Conservation (phyloP, 2,797 vertebrate species). For the Syngnathus rostellatus region DNA sequence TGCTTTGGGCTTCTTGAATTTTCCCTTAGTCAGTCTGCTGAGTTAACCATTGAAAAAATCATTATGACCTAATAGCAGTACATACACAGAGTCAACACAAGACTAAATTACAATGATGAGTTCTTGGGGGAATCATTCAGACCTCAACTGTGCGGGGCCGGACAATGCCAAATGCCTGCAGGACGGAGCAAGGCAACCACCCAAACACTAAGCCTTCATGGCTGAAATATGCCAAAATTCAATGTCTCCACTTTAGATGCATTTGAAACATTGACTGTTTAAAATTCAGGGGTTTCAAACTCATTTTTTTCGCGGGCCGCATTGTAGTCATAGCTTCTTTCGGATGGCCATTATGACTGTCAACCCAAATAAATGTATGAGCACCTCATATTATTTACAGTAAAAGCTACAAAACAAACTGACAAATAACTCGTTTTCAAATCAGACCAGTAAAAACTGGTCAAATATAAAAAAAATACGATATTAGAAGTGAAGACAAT, state of each 20-base stretch:
- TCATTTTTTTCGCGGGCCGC: too few relatives aligned
- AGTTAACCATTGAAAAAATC: neutral
- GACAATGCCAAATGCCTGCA: slow-evolving; percentile 38
- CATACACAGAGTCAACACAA: neutral
- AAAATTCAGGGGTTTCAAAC: too few relatives aligned
- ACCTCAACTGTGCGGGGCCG: slow-evolving; percentile 22
- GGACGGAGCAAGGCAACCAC: slow-evolving; percentile 17
- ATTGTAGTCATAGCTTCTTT: too few relatives aligned
- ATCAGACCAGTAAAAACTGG: too few relatives aligned
- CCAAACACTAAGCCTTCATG: neutral
- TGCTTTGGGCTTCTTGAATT: neutral
- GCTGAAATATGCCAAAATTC: slow-evolving; percentile 22
- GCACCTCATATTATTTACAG: too few relatives aligned
- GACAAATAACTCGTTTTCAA: too few relatives aligned
- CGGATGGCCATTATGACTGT: too few relatives aligned
- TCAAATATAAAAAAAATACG: too few relatives aligned
- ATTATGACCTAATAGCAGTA: neutral
- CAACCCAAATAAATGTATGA: too few relatives aligned
- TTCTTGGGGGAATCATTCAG: slow-evolving; percentile 19
- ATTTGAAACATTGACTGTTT: neutral
- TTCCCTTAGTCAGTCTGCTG: neutral
- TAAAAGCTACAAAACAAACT: too few relatives aligned
- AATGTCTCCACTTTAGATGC: neutral
- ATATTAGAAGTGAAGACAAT: too few relatives aligned
- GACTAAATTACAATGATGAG: neutral